Conservation (phyloP, 2,113 vertebrate species). For the Clarias magur region DNA sequence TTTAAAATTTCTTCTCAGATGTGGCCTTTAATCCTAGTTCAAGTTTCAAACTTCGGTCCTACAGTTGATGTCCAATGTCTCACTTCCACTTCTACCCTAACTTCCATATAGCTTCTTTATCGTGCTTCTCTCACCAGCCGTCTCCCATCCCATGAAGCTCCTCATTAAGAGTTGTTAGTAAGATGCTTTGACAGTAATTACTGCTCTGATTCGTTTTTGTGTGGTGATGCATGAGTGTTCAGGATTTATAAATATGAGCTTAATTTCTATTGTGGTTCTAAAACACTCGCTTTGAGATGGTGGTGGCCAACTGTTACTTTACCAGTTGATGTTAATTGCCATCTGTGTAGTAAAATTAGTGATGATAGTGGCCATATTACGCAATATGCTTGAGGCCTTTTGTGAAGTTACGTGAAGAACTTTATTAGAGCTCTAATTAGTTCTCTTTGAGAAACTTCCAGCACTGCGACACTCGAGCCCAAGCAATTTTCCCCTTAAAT, state of each 20-base stretch:
- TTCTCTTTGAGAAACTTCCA: constrained; percentile 6
- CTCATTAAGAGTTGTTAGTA: constrained; percentile 48
- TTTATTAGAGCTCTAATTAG: constrained; percentile 36
- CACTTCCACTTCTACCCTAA: constrained; percentile 21
- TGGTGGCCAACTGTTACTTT: background rate
- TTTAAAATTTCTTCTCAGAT: constrained; percentile 26
- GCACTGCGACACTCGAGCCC: background rate
- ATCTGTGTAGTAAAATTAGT: constrained; percentile 15
- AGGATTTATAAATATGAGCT: background rate
- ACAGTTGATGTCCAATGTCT: background rate
- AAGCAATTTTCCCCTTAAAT: background rate
- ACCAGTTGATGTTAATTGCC: constrained; percentile 18
- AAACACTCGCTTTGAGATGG: background rate
- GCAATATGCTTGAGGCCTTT: constrained; percentile 12
- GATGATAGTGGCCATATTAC: constrained; percentile 2
- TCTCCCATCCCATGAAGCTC: constrained; percentile 30
- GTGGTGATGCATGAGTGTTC: background rate
- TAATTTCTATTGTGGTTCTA: constrained; percentile 14
- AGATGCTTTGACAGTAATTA: constrained; percentile 52
- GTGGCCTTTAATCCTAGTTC: constrained; percentile 41
- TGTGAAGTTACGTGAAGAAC: background rate
- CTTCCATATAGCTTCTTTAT: constrained; percentile 31
- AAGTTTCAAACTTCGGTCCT: too few species aligned
- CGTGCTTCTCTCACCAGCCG: constrained; percentile 32
- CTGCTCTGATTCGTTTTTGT: background rate